phyloP scores from a whole-genome alignment of 2,113 vertebrate genomes.

The Urocolius indicus region DNA sequence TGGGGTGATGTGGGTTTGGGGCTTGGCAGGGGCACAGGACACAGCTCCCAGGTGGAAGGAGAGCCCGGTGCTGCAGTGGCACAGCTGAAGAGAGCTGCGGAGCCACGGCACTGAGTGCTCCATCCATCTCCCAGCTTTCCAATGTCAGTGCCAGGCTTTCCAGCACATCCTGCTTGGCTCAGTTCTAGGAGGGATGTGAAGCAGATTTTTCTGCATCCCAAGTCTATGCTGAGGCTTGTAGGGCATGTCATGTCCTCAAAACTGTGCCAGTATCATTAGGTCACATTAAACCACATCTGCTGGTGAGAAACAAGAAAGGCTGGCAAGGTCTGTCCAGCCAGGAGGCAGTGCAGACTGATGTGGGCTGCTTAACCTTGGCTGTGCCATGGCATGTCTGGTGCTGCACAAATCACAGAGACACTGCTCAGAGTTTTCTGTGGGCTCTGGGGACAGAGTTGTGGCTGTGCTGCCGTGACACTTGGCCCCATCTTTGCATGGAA shows the following conservation, averaged over 20 bases:
- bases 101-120: background rate
- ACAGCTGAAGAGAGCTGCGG: background rate
- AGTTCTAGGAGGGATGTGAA: background rate
- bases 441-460: accelerated
- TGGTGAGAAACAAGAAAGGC: background rate
- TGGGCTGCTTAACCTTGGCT: background rate
- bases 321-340: background rate
- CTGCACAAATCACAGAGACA: background rate
- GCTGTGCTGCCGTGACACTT: background rate
- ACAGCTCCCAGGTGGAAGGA: background rate
- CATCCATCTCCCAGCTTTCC: background rate
- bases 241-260: background rate
- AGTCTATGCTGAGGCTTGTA: background rate
- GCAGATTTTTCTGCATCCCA: background rate
- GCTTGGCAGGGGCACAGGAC: background rate
- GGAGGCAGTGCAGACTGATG: background rate
- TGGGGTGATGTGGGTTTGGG: background rate
- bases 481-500: background rate
- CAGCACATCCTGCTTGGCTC: background rate
- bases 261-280: background rate
- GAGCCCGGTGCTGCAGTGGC: accelerated
- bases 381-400: accelerated
- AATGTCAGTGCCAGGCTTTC: background rate
- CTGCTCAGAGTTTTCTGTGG: background rate
- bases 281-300: background rate